Percentiles rank a stretch among this genome's conserved stretches.
Evolutionary conservation across 2,888 invertebrate genomes (phyloP).

Genomic region (Tetragnatha montana): DNA sequence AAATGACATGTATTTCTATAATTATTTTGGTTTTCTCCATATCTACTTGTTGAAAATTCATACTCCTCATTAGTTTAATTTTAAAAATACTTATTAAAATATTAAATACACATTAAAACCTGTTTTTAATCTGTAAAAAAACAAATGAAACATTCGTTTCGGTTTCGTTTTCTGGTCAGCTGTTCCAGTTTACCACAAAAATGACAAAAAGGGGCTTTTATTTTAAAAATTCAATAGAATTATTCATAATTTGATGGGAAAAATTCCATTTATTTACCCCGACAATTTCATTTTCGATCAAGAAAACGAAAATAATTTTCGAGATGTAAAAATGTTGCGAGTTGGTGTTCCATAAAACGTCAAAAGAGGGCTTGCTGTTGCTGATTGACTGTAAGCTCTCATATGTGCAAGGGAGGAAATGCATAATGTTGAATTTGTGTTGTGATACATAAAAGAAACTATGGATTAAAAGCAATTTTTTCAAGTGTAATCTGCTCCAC

Average conservation of each 20-base stretch:
- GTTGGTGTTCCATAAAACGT: conserved; percentile 30
- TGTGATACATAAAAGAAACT: conserved; percentile 28
- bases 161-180: conserved; percentile 13
- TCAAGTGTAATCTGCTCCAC: conserved; percentile 2
- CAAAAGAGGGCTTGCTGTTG: conserved; percentile 43
- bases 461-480: conserved; percentile 5
- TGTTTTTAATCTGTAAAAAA: no score
- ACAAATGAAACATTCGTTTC: conserved; percentile 27
- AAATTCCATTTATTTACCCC: not conserved
- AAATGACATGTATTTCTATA: no score
- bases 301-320: not conserved
- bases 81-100: no score
- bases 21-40: no score
- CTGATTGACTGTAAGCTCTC: conserved; percentile 30
- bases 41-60: no score
- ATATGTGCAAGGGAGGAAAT: conserved; percentile 47
- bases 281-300: not conserved
- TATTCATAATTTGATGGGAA: not conserved
- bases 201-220: not conserved
- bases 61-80: no score
- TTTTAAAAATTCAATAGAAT: not conserved
- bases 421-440: conserved; percentile 56
- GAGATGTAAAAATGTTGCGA: conserved; percentile 17
- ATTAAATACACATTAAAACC: not conserved
- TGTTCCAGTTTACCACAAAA: not conserved